Percentiles rank a stretch among this genome's conserved stretches.
These are phyloP conservation scores for Xestoiulus laeticollis DNA, from an alignment of 2,888 invertebrate genomes.

Conservation along the genomic window DNA sequence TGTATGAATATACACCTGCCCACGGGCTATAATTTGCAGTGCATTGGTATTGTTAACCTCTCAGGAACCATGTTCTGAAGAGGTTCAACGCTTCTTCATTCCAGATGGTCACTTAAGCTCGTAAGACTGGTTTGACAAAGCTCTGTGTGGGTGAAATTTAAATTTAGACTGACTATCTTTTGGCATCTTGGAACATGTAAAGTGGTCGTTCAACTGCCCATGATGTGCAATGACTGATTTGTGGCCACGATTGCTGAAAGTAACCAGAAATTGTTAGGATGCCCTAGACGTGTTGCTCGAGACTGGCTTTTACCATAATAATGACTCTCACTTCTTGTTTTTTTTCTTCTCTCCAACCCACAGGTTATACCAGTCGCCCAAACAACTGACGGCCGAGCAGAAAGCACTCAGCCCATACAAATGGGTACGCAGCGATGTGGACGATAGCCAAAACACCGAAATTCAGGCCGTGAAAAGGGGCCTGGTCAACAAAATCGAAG, in stretches of 20 bases:
- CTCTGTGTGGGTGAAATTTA: neutral
- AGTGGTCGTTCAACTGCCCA: constrained; percentile 7
- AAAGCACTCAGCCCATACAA: constrained; percentile 62
- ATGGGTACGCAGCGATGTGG: constrained; percentile 64
- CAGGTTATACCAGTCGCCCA: constrained; percentile 64
- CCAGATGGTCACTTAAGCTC: neutral
- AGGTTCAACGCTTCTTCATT: neutral
- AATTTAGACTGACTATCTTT: neutral
- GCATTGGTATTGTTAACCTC: neutral
- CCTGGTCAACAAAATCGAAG: constrained; percentile 62
- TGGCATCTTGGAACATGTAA: neutral
- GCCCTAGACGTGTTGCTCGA: neutral
- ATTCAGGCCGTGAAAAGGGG: constrained; percentile 62
- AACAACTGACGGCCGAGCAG: constrained; percentile 61
- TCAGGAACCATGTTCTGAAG: neutral
- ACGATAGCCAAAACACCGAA: constrained; percentile 62
- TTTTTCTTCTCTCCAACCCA: neutral
- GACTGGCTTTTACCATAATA: neutral
- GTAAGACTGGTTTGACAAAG: neutral
- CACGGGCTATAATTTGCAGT: neutral
- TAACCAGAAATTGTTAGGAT: neutral
- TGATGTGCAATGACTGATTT: neutral
- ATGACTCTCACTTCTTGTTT: neutral
- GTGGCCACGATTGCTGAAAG: neutral
- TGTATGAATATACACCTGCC: neutral